Evolutionary conservation across 2,113 vertebrate genomes (phyloP).

Genomic region (Saccopteryx bilineata): DNA sequence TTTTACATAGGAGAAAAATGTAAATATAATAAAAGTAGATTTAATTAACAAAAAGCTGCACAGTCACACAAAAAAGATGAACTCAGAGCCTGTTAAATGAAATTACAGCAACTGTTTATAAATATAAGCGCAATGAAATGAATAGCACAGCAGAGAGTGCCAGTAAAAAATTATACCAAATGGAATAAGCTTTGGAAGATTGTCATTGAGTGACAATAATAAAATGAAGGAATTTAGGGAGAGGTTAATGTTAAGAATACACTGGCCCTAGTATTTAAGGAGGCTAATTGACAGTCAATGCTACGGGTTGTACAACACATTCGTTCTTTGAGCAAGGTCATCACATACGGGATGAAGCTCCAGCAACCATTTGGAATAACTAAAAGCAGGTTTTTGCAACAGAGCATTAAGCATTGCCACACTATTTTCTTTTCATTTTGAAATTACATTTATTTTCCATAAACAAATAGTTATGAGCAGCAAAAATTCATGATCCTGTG

Average conservation of each 20-base stretch:
- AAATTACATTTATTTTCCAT: constrained; percentile 67
- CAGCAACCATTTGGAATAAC: constrained; percentile 79
- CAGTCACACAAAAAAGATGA: constrained; percentile 83
- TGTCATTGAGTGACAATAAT: constrained; percentile 42
- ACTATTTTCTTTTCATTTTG: constrained; percentile 47
- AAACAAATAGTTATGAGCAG: constrained; percentile 57
- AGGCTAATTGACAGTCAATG: neutral
- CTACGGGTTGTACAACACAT: neutral
- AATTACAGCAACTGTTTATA: constrained; percentile 80
- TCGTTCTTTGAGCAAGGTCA: constrained; percentile 43
- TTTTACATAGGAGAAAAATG: constrained; percentile 80
- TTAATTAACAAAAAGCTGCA: constrained; percentile 82
- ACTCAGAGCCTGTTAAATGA: constrained; percentile 78
- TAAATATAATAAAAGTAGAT: constrained; percentile 81
- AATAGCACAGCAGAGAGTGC: constrained; percentile 66
- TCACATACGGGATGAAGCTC: constrained; percentile 39
- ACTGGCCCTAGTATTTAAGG: constrained; percentile 28
- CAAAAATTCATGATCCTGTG: constrained; percentile 64
- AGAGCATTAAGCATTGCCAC: constrained; percentile 77
- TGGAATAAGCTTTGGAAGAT: constrained; percentile 78
- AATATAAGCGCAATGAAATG: constrained; percentile 81
- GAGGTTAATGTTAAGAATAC: neutral
- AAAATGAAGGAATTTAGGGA: constrained; percentile 56
- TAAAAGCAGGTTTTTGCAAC: constrained; percentile 72
- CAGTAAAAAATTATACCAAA: constrained; percentile 81